These are phyloP conservation scores for Nyctalus aviator DNA, from an alignment of 2,797 vertebrate species.

Conservation along the genomic window DNA sequence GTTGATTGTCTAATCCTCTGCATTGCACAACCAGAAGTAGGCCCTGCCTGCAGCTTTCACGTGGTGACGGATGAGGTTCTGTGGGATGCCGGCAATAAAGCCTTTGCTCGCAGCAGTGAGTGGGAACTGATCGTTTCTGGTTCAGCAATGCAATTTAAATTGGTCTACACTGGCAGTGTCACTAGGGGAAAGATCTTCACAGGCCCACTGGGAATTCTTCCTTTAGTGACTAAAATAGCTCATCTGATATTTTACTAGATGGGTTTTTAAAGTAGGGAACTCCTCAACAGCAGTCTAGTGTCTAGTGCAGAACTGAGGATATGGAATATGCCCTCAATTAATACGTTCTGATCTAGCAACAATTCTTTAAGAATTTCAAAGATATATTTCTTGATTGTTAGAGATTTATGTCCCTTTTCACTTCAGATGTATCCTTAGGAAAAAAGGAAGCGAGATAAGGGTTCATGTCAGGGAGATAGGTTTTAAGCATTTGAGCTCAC, in stretches of 20 bases:
- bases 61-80: neutral
- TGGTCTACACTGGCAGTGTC: neutral
- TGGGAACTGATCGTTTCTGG: neutral
- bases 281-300: neutral
- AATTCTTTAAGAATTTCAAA: conserved; percentile 6
- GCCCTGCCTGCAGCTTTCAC: neutral
- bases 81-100: neutral
- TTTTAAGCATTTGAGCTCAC: neutral
- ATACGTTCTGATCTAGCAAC: neutral
- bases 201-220: neutral
- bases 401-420: neutral
- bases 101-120: neutral
- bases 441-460: neutral
- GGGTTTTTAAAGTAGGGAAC: neutral
- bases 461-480: neutral
- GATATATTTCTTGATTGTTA: neutral
- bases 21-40: neutral
- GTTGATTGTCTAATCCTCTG: neutral
- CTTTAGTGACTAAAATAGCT: neutral
- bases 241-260: neutral
- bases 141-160: neutral
- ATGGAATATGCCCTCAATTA: neutral
- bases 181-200: neutral
- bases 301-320: neutral
- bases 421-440: neutral